Percentiles rank a stretch among this genome's conserved stretches.
Conservation (phyloP, 2,113 vertebrate genomes). For the Lycaon pictus region DNA sequence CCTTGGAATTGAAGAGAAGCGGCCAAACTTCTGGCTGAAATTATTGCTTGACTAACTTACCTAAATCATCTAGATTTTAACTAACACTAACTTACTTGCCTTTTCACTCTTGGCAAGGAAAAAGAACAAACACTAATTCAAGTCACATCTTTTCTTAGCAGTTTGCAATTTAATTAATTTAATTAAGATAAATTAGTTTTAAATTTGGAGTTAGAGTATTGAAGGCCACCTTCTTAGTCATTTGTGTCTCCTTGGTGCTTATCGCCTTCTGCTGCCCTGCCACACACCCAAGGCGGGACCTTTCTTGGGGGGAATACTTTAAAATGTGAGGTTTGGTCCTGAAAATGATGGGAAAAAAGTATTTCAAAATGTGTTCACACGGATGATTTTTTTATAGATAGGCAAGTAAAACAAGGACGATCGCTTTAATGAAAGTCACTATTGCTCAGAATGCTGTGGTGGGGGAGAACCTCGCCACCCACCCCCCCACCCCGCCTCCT, state of each 20-base stretch:
- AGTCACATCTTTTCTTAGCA: background rate
- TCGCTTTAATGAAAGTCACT: background rate
- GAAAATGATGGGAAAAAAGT: background rate
- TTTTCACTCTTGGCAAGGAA: background rate
- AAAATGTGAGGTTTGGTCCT: background rate
- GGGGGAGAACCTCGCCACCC: background rate
- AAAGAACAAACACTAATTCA: slow-evolving; percentile 44
- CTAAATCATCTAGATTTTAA: slow-evolving; percentile 5
- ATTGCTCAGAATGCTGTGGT: background rate
- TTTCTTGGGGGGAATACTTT: background rate
- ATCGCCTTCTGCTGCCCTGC: background rate
- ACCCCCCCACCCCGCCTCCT: background rate
- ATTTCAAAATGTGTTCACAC: background rate
- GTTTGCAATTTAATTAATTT: slow-evolving; percentile 7
- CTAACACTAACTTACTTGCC: background rate
- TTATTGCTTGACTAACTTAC: background rate
- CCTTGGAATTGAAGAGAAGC: background rate
- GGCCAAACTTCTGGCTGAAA: background rate
- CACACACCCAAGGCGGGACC: background rate
- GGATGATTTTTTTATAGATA: background rate
- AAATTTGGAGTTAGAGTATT: background rate
- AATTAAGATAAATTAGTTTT: slow-evolving; percentile 13
- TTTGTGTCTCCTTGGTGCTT: background rate
- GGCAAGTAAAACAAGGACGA: background rate
- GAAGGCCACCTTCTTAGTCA: background rate